Conservation (phyloP, 1,140 invertebrate species). For the Lamellibrachia luymesi region DNA sequence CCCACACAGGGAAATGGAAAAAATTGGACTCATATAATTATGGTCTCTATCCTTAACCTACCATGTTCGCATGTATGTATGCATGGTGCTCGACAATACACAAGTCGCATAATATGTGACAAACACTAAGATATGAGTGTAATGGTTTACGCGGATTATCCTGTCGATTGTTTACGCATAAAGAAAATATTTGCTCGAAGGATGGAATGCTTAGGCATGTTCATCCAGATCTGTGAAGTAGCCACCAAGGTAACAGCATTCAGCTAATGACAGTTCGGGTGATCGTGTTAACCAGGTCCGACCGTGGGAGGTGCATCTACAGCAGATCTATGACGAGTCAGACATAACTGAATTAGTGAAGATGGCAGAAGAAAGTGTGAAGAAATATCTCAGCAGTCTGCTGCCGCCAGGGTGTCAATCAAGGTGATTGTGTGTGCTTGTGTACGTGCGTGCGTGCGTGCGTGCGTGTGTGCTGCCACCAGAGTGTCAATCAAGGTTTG, state of each 20-base stretch:
- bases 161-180: not conserved
- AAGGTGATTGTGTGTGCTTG: not conserved
- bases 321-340: conserved; percentile 52
- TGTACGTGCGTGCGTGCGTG: not conserved
- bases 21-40: no score
- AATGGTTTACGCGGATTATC: no score
- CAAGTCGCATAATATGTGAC: no score
- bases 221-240: no score
- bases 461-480: not conserved
- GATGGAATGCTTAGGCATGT: no score
- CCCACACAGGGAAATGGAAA: no score
- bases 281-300: conserved; percentile 33
- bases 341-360: conserved; percentile 36
- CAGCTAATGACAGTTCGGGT: not conserved
- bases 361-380: conserved; percentile 34
- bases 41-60: no score
- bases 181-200: not conserved
- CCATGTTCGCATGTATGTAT: no score
- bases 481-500: no score
- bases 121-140: no score
- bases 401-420: conserved; percentile 30
- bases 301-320: conserved; percentile 52
- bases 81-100: no score
- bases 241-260: not conserved
- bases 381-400: conserved; percentile 46